Conservation (phyloP, 2,797 vertebrate genomes). For the Synaphobranchus kaupii region DNA sequence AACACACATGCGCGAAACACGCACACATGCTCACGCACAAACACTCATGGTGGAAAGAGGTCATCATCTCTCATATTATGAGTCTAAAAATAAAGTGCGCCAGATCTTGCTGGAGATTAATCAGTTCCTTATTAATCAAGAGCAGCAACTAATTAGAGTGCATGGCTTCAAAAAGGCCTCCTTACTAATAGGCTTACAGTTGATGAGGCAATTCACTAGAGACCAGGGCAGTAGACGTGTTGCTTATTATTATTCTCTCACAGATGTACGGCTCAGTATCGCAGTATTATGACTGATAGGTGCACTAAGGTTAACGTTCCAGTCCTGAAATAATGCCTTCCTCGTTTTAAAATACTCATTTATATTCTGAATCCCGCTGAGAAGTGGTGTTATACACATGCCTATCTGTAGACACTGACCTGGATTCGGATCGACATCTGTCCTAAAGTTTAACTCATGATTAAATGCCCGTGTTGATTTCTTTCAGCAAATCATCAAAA, state of each 20-base stretch:
- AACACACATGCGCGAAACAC: neutral
- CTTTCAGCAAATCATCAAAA: too few relatives aligned
- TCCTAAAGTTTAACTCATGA: too few relatives aligned
- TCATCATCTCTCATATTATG: neutral
- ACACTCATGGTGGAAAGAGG: neutral
- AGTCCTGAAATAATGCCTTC: neutral
- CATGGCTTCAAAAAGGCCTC: neutral
- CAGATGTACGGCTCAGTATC: neutral
- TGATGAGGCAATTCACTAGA: slow-evolving; percentile 12
- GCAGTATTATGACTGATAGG: neutral
- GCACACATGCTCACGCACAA: neutral
- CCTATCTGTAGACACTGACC: neutral
- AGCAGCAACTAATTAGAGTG: slow-evolving; percentile 15
- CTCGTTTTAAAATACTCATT: neutral
- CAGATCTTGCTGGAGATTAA: slow-evolving; percentile 16
- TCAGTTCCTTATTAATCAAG: slow-evolving; percentile 9
- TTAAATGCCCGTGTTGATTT: too few relatives aligned
- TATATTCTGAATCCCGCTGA: neutral
- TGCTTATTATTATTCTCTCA: slow-evolving; percentile 5
- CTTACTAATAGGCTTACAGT: slow-evolving; percentile 6
- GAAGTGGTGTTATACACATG: neutral
- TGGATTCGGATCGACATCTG: too few relatives aligned
- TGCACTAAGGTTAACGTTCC: neutral
- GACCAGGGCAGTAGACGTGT: slow-evolving; percentile 4
- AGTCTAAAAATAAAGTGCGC: slow-evolving; percentile 3